Evolutionary conservation across 2,113 vertebrate species (phyloP), one percentile per base, ranked within the genome.

Genomic region (Anseranas semipalmata): DNA sequence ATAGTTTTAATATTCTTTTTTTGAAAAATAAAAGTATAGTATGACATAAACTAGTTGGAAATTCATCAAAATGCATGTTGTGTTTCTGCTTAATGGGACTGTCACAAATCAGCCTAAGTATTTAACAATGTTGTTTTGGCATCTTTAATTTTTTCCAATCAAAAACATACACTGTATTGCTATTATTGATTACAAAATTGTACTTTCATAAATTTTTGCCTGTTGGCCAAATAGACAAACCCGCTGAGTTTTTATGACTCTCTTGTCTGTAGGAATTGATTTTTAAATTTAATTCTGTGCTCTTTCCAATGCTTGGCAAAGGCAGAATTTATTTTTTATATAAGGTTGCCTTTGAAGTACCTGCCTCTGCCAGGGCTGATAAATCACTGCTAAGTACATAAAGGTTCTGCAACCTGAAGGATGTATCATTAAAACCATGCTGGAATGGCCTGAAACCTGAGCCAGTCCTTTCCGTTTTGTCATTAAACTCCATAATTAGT

Each of bases 1-100:
- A 96, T 91, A 97, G 94, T 98, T 97, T 98, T 97, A 96, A 97
- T 97, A 96, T 96, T 91, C 94, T 97, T 97, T 97, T 82, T 96
- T 93, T 85, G 94, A 96, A 96, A 97, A 97, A 90, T 95, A 97
- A 96, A 94, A 95, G 10, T 89, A 94, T 90, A 93, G 88, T 95
- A 85, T 95, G 58, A 76, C 94, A 93, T 86, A 90, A 96, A 88
- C 59, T 97, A 94, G 93, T 81, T 97, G 95, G 66, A 97, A 96
- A 88, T 91, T 94, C 94, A 96, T 97, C 94, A 93, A 97, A 97
- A 98, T 97, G 90, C 89, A 97, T 97, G 96, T 96, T 96, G 75
- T 96, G 83, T 97, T 98, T 97, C 76, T 95, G 96, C 96, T 96
- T 93, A 93, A 89, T 96, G 87, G 45, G 73, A 93, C 96, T 98